These are phyloP conservation scores for Drosophila ironensis DNA, from an alignment of 1,140 invertebrate species.

Conservation along the genomic window DNA sequence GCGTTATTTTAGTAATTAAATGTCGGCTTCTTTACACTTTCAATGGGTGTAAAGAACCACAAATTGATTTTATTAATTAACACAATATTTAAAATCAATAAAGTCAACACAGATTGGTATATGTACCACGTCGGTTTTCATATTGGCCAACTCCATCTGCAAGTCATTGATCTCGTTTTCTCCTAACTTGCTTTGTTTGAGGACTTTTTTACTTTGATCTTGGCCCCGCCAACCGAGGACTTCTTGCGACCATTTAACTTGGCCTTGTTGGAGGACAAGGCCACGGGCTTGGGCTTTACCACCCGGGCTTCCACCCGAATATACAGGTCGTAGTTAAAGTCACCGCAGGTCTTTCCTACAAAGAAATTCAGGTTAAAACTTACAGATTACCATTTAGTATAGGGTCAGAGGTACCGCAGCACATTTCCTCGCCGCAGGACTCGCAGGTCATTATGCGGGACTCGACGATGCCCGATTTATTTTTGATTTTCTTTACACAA, in stretches of 20 bases:
- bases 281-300: conserved; percentile 60
- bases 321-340: conserved; percentile 83
- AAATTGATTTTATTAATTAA: conserved; percentile 5
- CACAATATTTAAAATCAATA: conserved; percentile 4
- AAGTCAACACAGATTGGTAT: not conserved
- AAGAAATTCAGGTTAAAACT: not conserved
- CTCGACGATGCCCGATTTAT: conserved; percentile 90
- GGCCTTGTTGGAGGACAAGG: conserved; percentile 58
- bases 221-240: conserved; percentile 88
- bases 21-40: too few relatives aligned
- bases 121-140: not conserved
- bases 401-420: conserved; percentile 86
- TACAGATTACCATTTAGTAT: not conserved
- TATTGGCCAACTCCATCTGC: too few relatives aligned
- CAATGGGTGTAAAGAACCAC: not conserved
- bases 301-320: conserved; percentile 78
- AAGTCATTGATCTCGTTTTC: too few relatives aligned
- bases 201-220: conserved; percentile 62
- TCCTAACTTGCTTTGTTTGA: conserved; percentile 36
- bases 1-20: too few relatives aligned
- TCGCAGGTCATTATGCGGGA: conserved; percentile 88
- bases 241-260: conserved; percentile 82
- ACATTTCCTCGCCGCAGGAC: conserved; percentile 93
- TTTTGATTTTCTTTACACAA: conserved; percentile 88
- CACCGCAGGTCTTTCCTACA: conserved; percentile 81